phyloP scores from a whole-genome alignment of 1,140 invertebrate species.

The Nilaparvata lugens region DNA sequence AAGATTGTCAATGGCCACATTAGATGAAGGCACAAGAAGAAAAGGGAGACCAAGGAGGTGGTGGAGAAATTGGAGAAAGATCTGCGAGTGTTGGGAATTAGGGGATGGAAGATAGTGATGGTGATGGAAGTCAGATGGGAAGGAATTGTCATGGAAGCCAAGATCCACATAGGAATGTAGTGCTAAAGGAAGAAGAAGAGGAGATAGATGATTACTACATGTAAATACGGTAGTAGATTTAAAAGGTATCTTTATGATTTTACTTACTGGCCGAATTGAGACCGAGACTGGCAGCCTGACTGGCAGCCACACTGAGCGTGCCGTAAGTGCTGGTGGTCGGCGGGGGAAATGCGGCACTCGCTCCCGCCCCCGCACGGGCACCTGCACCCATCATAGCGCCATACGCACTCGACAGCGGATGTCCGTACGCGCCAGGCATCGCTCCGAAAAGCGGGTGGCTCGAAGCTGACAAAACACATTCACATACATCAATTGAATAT shows the following conservation, averaged over 20 bases:
- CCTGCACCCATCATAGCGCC: conserved; percentile 7
- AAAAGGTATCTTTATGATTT: too few species aligned
- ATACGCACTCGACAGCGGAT: conserved; percentile 12
- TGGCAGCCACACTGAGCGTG: conserved; percentile 67
- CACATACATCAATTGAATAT: too few species aligned
- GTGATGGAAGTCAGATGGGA: background rate
- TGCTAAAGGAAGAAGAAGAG: too few species aligned
- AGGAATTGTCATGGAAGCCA: too few species aligned
- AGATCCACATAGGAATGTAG: too few species aligned
- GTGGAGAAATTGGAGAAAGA: too few species aligned
- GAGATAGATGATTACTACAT: background rate
- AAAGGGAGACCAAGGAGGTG: too few species aligned
- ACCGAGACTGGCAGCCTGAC: conserved; percentile 65
- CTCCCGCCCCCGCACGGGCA: background rate
- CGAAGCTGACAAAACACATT: background rate
- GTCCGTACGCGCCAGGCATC: conserved; percentile 11
- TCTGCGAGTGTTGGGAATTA: too few species aligned
- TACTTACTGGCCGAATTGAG: conserved; percentile 30
- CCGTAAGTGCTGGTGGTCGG: conserved; percentile 20
- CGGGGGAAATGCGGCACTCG: background rate
- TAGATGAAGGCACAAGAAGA: too few species aligned
- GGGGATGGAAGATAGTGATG: background rate
- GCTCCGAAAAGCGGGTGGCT: conserved; percentile 12
- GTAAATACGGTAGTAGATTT: too few species aligned
- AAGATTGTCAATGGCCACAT: too few species aligned